Conservation (phyloP, 1,140 invertebrate species). For the Archivesica marissinica region DNA sequence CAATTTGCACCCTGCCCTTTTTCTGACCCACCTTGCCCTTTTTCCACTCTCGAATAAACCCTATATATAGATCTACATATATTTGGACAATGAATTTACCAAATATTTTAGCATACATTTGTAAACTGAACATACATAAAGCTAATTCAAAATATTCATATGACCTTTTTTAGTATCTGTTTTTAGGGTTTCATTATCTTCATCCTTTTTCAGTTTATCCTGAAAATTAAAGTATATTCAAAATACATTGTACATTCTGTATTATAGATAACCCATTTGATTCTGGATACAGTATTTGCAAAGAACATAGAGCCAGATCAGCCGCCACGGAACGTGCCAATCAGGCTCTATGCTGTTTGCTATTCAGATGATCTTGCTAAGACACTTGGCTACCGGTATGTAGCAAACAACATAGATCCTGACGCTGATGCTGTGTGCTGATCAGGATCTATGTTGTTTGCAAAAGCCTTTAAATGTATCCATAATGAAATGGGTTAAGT, state of each 20-base stretch:
- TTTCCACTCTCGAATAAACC: not conserved
- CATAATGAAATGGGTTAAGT: no score
- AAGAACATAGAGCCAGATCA: not conserved
- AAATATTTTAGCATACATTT: not conserved
- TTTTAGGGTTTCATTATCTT: slow-evolving; percentile 23
- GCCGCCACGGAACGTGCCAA: not conserved
- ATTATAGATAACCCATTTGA: not conserved
- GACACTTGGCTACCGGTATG: not conserved
- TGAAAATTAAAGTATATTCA: not conserved
- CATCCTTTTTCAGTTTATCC: slow-evolving; percentile 19
- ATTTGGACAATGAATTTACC: not conserved
- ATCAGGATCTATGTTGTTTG: no score
- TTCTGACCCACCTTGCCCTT: not conserved
- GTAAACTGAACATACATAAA: not conserved
- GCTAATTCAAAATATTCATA: not conserved
- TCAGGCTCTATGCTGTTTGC: not conserved
- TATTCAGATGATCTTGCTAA: not conserved
- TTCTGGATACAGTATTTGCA: not conserved
- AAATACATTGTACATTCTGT: not conserved
- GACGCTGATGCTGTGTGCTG: no score
- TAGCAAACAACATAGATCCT: not conserved
- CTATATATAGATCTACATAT: not conserved
- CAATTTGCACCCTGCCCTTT: not conserved
- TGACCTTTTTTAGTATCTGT: not conserved
- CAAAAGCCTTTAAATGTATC: no score